Evolutionary conservation across 2,888 invertebrate genomes (phyloP).

Genomic region (Athripsodes cinereus): DNA sequence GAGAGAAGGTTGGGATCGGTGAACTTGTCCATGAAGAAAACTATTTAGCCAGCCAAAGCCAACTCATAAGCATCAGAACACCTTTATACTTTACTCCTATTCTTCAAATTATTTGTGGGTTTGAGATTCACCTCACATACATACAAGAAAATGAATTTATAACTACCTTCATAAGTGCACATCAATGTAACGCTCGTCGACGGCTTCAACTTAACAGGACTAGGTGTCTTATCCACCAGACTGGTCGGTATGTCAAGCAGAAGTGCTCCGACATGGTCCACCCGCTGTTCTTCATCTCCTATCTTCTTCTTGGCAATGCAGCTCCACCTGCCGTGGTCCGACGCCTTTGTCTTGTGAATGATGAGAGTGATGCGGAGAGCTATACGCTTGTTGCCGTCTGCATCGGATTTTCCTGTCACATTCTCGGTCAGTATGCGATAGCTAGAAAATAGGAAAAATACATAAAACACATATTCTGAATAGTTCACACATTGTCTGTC

Average conservation of each 20-base stretch:
- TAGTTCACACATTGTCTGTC: too few species aligned
- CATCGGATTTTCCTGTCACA: conserved; percentile 29
- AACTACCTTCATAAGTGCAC: conserved; percentile 42
- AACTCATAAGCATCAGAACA: too few species aligned
- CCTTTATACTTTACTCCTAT: too few species aligned
- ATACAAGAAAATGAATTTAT: too few species aligned
- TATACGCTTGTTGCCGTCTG: conserved; percentile 33
- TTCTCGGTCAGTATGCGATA: neutral
- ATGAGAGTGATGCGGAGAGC: conserved; percentile 34
- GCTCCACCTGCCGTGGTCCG: conserved; percentile 40
- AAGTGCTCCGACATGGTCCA: conserved; percentile 20
- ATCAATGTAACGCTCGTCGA: conserved; percentile 33
- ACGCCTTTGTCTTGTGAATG: conserved; percentile 34
- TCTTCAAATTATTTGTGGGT: too few species aligned
- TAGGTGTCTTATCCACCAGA: conserved; percentile 31
- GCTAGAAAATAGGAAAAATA: conserved; percentile 5
- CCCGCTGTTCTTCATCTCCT: conserved; percentile 29
- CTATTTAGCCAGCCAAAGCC: too few species aligned
- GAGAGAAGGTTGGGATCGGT: too few species aligned
- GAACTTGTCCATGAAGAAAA: too few species aligned
- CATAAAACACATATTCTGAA: neutral
- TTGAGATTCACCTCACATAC: too few species aligned
- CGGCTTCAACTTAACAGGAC: conserved; percentile 33
- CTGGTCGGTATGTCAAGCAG: conserved; percentile 35
- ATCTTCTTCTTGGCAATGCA: conserved; percentile 34